These are phyloP conservation scores for Rugalucina vietnamica DNA, from an alignment of 2,888 invertebrate species.

Conservation along the genomic window DNA sequence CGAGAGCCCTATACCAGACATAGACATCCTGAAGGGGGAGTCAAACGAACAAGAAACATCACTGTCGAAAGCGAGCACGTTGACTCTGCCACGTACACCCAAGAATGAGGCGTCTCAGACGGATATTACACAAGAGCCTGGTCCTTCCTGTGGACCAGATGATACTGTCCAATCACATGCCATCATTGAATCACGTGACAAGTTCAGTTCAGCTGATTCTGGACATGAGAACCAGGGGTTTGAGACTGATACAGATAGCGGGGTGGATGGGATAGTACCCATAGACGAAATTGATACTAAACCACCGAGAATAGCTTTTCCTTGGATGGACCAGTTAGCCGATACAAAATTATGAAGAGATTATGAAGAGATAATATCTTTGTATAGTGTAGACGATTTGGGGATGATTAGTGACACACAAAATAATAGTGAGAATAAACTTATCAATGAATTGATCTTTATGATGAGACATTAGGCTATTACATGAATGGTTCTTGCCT, in stretches of 20 bases:
- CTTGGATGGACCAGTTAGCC: conserved; percentile 55
- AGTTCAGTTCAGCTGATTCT: background rate
- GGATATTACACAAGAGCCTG: background rate
- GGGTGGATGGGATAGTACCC: conserved; percentile 51
- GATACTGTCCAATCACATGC: background rate
- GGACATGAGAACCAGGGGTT: conserved; percentile 39
- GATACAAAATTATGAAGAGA: conserved; percentile 54
- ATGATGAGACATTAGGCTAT: too few relatives aligned
- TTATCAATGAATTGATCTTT: too few relatives aligned
- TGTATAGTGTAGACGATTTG: too few relatives aligned
- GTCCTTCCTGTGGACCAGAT: background rate
- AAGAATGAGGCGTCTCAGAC: background rate
- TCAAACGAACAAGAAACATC: conserved; percentile 44
- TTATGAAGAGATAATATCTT: background rate
- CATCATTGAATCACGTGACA: background rate
- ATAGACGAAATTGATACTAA: conserved; percentile 48
- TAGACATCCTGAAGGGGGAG: conserved; percentile 72
- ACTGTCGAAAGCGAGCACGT: conserved; percentile 53
- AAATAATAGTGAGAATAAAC: too few relatives aligned
- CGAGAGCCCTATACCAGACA: conserved; percentile 73
- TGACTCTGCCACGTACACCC: background rate
- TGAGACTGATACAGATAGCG: conserved; percentile 28
- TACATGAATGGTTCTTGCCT: too few relatives aligned
- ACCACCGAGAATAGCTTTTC: conserved; percentile 43
- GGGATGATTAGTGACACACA: too few relatives aligned